Percentiles rank a stretch among this genome's conserved stretches.
These are phyloP conservation scores for Haemorhous mexicanus DNA, from an alignment of 2,113 vertebrate genomes.

Conservation along the genomic window DNA sequence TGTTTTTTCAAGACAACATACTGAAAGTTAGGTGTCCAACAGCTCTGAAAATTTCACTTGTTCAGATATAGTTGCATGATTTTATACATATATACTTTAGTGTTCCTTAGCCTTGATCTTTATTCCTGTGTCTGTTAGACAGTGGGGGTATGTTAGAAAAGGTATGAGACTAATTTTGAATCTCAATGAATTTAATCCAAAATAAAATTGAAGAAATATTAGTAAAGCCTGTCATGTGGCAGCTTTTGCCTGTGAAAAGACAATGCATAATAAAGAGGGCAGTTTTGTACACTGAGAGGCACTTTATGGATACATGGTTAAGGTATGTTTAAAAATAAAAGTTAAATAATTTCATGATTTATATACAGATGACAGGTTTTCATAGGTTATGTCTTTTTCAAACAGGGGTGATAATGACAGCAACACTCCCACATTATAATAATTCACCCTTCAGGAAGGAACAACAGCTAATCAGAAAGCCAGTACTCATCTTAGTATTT, in stretches of 20 bases:
- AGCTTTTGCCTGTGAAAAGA: not conserved
- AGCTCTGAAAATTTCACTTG: not conserved
- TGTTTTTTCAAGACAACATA: not conserved
- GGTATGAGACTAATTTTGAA: not conserved
- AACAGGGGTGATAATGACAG: not conserved
- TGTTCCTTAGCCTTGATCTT: not conserved
- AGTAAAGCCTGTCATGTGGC: not conserved
- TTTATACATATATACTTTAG: not conserved
- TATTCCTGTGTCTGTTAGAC: not conserved
- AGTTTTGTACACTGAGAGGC: not conserved
- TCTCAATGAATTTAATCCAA: not conserved
- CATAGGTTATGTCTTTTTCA: not conserved
- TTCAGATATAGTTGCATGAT: not conserved
- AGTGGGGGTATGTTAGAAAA: not conserved
- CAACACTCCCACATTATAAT: not conserved
- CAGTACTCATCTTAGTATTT: not conserved
- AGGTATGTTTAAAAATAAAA: not conserved
- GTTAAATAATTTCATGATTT: not conserved
- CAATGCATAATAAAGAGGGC: not conserved
- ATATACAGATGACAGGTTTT: not conserved
- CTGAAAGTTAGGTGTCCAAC: rapidly evolving
- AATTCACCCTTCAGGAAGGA: not conserved
- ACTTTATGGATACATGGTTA: not conserved
- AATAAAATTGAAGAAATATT: not conserved
- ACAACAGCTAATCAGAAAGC: not conserved